Conservation (phyloP, 2,113 vertebrate genomes). For the Hymenochirus boettgeri region DNA sequence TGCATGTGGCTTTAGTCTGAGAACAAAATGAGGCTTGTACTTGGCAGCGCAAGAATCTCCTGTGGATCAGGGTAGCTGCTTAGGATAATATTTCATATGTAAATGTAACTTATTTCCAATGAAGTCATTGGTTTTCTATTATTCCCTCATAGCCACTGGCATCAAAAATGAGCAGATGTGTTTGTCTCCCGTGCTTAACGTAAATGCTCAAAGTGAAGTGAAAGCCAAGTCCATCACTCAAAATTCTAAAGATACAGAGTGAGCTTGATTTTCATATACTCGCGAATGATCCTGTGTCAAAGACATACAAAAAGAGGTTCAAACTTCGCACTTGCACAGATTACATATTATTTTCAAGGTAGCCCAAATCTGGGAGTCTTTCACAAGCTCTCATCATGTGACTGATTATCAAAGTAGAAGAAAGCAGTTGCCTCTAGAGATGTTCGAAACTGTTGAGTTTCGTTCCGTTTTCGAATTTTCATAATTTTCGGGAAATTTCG, state of each 20-base stretch:
- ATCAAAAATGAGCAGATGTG: slow-evolving; percentile 35
- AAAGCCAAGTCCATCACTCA: slow-evolving; percentile 37
- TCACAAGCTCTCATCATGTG: too few relatives aligned
- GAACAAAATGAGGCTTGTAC: slow-evolving; percentile 27
- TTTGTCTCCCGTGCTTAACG: slow-evolving; percentile 35
- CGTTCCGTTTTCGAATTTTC: too few relatives aligned
- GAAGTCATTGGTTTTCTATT: slow-evolving; percentile 35
- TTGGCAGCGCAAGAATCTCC: slow-evolving; percentile 35
- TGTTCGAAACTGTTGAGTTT: too few relatives aligned
- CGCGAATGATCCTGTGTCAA: too few relatives aligned
- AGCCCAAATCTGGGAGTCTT: too few relatives aligned
- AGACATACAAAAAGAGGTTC: too few relatives aligned
- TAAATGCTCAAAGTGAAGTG: slow-evolving; percentile 19
- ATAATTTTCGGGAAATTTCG: too few relatives aligned
- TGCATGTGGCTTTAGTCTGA: slow-evolving; percentile 34
- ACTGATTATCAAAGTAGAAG: too few relatives aligned
- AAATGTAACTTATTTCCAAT: slow-evolving; percentile 36
- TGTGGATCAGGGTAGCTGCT: slow-evolving; percentile 31
- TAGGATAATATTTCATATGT: slow-evolving; percentile 43
- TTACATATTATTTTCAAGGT: too few relatives aligned
- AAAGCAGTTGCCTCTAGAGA: too few relatives aligned
- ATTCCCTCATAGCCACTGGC: slow-evolving; percentile 27
- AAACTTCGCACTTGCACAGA: too few relatives aligned
- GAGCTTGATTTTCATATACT: too few relatives aligned
- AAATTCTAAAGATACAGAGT: background rate